phyloP scores from a whole-genome alignment of 2,797 vertebrate species.

The Poecilia picta region DNA sequence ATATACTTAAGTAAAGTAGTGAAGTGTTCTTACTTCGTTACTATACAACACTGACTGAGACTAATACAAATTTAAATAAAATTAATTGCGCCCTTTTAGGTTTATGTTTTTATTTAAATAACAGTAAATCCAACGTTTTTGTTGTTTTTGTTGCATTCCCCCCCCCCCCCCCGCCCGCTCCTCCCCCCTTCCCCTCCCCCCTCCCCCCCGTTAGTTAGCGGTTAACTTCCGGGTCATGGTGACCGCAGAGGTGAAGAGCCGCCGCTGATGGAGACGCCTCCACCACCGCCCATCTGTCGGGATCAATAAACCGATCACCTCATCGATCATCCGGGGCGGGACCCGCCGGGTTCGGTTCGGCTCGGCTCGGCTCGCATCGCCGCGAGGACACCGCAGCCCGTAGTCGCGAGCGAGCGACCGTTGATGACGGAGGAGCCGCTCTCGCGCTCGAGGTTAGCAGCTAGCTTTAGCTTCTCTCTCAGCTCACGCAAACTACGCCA shows the following conservation, averaged over 20 bases:
- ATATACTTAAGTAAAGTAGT: no score
- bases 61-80: no score
- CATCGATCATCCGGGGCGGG: no score
- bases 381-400: constrained; percentile 7
- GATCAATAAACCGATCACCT: not conserved
- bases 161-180: no score
- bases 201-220: no score
- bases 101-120: not conserved
- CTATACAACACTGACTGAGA: no score
- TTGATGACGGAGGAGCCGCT: constrained; percentile 60
- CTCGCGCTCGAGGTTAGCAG: constrained; percentile 73
- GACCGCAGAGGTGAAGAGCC: constrained; percentile 48
- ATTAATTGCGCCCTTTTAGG: no score
- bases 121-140: not conserved
- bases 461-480: constrained; percentile 61
- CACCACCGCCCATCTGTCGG: constrained; percentile 17
- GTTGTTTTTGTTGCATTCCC: not conserved
- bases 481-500: not conserved
- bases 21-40: no score
- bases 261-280: constrained; percentile 32
- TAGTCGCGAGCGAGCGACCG: constrained; percentile 36
- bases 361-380: not conserved
- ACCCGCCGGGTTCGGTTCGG: no score
- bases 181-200: no score
- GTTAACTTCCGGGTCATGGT: constrained; percentile 72